Evolutionary conservation across 2,888 invertebrate genomes (phyloP).

Genomic region (Lasioglossum malachurum): DNA sequence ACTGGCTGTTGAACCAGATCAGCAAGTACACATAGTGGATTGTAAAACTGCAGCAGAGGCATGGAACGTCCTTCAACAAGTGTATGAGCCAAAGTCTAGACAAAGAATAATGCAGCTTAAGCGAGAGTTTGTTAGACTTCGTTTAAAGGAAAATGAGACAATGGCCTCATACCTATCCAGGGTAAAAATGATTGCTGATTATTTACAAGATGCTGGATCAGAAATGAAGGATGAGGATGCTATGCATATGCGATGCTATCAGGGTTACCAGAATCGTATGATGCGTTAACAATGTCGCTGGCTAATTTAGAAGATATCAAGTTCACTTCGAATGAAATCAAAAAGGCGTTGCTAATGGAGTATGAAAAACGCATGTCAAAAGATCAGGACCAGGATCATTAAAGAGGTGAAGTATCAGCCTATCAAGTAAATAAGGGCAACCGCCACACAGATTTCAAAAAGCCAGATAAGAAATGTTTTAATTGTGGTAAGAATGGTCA

Average conservation of each 20-base stretch:
- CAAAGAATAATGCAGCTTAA: slow-evolving; percentile 41
- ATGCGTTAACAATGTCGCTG: slow-evolving; percentile 35
- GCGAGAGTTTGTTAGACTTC: slow-evolving; percentile 12
- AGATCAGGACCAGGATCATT: slow-evolving; percentile 14
- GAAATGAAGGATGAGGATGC: slow-evolving; percentile 38
- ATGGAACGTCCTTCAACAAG: slow-evolving; percentile 23
- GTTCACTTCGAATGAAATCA: slow-evolving; percentile 34
- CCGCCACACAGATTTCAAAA: background rate
- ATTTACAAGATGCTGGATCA: slow-evolving; percentile 17
- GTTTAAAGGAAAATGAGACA: slow-evolving; percentile 33
- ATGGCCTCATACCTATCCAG: slow-evolving; percentile 34
- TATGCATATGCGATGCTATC: slow-evolving; percentile 38
- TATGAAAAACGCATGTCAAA: slow-evolving; percentile 23
- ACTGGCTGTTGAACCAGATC: slow-evolving; percentile 27
- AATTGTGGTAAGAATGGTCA: slow-evolving; percentile 4
- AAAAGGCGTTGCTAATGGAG: slow-evolving; percentile 19
- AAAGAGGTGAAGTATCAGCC: background rate
- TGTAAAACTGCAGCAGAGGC: slow-evolving; percentile 24
- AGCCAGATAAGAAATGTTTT: slow-evolving; percentile 12
- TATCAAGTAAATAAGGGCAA: too few species aligned
- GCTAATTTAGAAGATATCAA: slow-evolving; percentile 32
- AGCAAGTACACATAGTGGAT: slow-evolving; percentile 44
- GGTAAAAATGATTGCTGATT: slow-evolving; percentile 29
- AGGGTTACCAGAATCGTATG: slow-evolving; percentile 39
- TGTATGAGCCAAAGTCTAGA: slow-evolving; percentile 40